Conservation (phyloP, 92 coral and sea anemone genomes). For the Umimayanthus kanabou region DNA sequence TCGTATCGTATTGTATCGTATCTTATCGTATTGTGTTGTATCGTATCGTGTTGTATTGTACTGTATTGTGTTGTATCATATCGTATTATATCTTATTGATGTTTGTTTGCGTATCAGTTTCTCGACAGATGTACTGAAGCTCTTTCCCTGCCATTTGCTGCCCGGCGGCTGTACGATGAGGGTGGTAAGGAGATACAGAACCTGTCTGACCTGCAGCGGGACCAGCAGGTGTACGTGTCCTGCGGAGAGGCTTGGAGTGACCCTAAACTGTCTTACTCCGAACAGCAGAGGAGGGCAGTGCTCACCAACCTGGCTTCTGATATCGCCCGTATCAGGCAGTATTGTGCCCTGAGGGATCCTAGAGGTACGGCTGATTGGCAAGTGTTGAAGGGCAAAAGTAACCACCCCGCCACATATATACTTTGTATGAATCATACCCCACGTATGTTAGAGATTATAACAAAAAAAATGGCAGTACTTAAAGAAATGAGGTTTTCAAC, state of each 20-base stretch:
- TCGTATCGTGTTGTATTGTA: no score
- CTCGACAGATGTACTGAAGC: slow-evolving; percentile 93
- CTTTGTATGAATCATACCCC: no score
- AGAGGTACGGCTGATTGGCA: slow-evolving; percentile 48
- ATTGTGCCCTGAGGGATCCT: slow-evolving; percentile 81
- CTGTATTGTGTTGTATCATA: no score
- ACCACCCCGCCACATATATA: no score
- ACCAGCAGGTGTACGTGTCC: slow-evolving; percentile 85
- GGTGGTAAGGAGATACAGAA: slow-evolving; percentile 72
- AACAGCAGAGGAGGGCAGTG: slow-evolving; percentile 86
- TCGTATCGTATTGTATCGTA: no score
- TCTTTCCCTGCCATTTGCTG: slow-evolving; percentile 88
- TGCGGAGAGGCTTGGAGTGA: slow-evolving; percentile 96
- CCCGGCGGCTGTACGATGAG: slow-evolving; percentile 79
- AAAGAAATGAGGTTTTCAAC: no score
- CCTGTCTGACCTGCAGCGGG: slow-evolving; percentile 75
- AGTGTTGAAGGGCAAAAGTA: no score
- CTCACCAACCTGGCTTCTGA: slow-evolving; percentile 90
- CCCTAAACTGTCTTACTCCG: slow-evolving; percentile 86
- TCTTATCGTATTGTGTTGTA: neutral
- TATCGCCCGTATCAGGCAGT: slow-evolving; percentile 83
- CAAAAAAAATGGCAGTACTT: no score
- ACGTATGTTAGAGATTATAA: no score
- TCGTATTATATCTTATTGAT: neutral
- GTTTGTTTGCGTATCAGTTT: slow-evolving; percentile 57